phyloP scores from a whole-genome alignment of 2,797 vertebrate species.

The Schizopygopsis malacanthus region DNA sequence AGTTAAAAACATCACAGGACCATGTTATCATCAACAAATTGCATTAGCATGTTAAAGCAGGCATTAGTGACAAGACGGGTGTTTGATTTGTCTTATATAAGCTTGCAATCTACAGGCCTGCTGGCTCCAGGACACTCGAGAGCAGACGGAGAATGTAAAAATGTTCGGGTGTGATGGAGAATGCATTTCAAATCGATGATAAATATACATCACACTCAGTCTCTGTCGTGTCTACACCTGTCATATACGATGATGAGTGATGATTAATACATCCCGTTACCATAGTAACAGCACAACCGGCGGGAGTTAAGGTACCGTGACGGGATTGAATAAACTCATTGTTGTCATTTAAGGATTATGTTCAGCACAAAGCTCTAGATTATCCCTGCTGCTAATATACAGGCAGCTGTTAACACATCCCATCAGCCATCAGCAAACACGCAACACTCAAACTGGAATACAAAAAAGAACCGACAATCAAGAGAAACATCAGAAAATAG shows the following conservation, averaged over 20 bases:
- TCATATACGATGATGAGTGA: conserved; percentile 33
- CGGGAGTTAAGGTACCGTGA: conserved; percentile 20
- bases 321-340: conserved; percentile 17
- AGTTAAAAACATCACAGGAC: not conserved
- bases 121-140: not conserved
- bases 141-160: not conserved
- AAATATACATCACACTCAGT: conserved; percentile 3
- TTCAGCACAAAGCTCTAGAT: conserved; percentile 2
- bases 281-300: conserved; percentile 34
- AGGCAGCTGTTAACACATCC: not conserved
- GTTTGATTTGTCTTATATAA: not conserved
- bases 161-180: not conserved
- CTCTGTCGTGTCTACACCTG: conserved; percentile 24
- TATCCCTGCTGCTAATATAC: not conserved
- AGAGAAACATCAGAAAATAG: not conserved
- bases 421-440: not conserved
- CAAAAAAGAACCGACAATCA: not conserved
- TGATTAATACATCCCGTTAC: conserved; percentile 37
- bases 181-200: not conserved
- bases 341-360: conserved; percentile 5
- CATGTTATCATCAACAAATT: not conserved
- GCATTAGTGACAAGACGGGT: not conserved
- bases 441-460: not conserved
- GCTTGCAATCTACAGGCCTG: not conserved
- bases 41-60: not conserved